These are phyloP conservation scores for Tapirus indicus DNA, from an alignment of 2,797 vertebrate genomes.

Conservation along the genomic window DNA sequence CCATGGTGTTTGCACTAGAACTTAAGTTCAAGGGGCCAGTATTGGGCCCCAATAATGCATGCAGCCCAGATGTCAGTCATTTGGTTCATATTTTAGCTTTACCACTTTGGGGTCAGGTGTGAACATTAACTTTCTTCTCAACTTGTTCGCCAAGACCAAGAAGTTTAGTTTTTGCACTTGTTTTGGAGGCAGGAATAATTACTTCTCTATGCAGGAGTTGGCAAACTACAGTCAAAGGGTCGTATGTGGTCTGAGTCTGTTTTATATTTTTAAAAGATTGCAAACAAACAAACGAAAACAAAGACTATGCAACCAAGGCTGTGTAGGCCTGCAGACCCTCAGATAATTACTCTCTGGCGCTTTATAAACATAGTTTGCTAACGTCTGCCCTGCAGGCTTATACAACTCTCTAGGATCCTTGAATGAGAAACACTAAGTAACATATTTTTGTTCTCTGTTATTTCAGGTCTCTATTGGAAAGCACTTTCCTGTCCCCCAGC, in stretches of 20 bases:
- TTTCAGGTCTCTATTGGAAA: background rate
- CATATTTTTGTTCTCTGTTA: background rate
- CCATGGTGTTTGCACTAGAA: background rate
- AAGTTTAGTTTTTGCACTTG: background rate
- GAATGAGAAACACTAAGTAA: background rate
- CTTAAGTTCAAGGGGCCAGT: no score
- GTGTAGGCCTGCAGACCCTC: background rate
- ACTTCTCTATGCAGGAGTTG: background rate
- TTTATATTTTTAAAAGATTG: background rate
- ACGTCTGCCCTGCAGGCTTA: background rate
- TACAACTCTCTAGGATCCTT: background rate
- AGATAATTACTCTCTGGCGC: background rate
- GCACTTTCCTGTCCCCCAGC: background rate
- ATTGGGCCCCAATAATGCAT: fast-evolving
- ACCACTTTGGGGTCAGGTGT: background rate
- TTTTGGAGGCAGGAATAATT: background rate
- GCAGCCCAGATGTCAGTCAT: background rate
- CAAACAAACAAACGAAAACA: background rate
- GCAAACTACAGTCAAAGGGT: background rate
- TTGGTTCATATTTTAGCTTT: background rate
- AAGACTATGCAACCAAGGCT: background rate
- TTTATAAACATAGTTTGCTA: background rate
- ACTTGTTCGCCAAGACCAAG: background rate
- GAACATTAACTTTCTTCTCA: background rate
- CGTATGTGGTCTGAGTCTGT: background rate